Evolutionary conservation across 1,140 invertebrate genomes (phyloP), one percentile per base, ranked within the genome.

Genomic region (Cardiocondyla obscurior): DNA sequence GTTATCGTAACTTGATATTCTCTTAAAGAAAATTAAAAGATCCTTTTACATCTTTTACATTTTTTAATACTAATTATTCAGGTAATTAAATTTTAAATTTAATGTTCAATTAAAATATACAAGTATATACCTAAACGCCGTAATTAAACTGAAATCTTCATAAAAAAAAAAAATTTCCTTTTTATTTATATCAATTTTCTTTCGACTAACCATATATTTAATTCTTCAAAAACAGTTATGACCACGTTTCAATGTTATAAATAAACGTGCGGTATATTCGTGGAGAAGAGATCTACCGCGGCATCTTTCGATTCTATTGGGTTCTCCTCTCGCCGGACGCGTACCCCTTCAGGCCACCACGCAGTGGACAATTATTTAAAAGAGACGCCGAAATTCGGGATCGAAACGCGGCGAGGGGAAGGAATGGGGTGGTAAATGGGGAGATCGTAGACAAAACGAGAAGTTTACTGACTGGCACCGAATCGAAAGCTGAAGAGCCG

Each of bases 361-460:
- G 76, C 82, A 89, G 79, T 70, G 88, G 87, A 91, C 88, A 90
- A 90, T 91, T 91, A 91, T 91, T 91, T 91, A 89, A 90, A 91
- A 82, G 85, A 90, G 76, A 85, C 60, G 76, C 88, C 88, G 88
- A 92, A 89, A 90, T 89, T 86, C 85, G 85, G 86, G 84, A 73
- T 82, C 85, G 84, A 91, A 91, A 90, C 83, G 88, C 65, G 81
- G 85, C 82, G 83, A 86, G 53, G 28, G 55, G 36, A 81, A 12
- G 8, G 72, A 82, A 36, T 25, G 46, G 6, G 36, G 44, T 28
- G n/a, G 84, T 16, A 67, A 69, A 69, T 51, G 69, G 25, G 19
- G 70, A 36, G 49, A 44, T 19, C 30, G 49, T 51, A 74, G 79
- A 73, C 82, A 88, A 89, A 90, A 89, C 69, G 84, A 89, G 14